These are phyloP conservation scores for Nothura maculosa DNA, from an alignment of 2,797 vertebrate genomes.

Conservation along the genomic window DNA sequence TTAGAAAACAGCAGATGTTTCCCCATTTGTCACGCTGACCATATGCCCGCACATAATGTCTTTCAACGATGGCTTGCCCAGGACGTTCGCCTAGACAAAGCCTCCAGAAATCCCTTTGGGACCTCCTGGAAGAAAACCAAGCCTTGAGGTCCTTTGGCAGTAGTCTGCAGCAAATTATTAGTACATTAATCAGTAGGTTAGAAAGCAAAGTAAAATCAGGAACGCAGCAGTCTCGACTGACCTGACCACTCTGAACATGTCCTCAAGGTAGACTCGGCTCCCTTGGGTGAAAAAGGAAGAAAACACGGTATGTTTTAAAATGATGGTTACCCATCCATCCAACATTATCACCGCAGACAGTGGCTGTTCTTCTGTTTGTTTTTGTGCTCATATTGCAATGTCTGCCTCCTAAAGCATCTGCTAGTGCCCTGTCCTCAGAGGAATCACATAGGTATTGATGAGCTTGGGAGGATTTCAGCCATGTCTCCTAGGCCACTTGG, in stretches of 20 bases:
- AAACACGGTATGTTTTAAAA: background rate
- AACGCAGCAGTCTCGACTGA: background rate
- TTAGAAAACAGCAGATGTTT: background rate
- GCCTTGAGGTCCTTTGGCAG: background rate
- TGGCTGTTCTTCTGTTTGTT: background rate
- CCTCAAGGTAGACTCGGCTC: background rate
- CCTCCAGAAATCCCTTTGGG: background rate
- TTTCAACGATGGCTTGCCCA: background rate
- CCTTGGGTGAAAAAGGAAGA: background rate
- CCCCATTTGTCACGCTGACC: background rate
- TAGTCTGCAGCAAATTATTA: background rate
- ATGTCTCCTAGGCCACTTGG: background rate
- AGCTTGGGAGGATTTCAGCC: background rate
- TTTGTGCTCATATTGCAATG: background rate
- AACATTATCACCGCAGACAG: background rate
- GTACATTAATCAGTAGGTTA: background rate
- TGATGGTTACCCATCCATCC: background rate
- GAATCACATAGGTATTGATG: accelerated
- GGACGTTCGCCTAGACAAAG: background rate
- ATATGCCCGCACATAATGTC: accelerated
- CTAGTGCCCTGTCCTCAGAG: background rate
- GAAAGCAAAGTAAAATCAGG: background rate
- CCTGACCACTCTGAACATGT: background rate
- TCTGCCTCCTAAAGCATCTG: background rate
- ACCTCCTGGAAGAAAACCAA: accelerated